Base-by-base conservation (phyloP, 2,888 invertebrate species). In the Leptinotarsa rubiginosa region DNA sequence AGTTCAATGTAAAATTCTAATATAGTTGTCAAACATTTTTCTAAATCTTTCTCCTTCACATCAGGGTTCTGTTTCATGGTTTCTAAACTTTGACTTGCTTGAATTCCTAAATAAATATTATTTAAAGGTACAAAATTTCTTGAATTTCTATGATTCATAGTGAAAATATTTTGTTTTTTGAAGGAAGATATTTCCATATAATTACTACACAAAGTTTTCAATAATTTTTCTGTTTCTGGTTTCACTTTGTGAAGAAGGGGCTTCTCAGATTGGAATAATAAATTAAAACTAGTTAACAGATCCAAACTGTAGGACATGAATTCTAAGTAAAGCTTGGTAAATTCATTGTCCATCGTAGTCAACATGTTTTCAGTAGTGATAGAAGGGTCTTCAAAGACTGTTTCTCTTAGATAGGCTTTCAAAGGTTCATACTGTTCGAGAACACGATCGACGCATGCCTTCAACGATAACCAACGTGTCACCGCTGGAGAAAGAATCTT, bases 271-370 rank as follows among this genome's bases (percentile, higher is more conserved):
- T 72, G 69, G 52, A 75, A 75, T 7, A 72, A 31, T 12, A 59
- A 10, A 47, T 75, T 69, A 20, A 75, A 75, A 22, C 52, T 50
- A 15, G 59, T 69, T 4, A 68, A 22, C 12, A 75, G 25, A n/a
- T 25, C 66, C 13, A 69, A 22, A 41, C n/a, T 15, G 52, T 72
- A 75, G 2, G 49, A 47, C 64, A 75, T 50, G 49, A 72, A 75
- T 18, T 72, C 69, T 41, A 72, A 50, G 50, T 75, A 72, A 1
- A 68, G n/a, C n/a, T 18, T 25, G 3, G 72, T 75, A 62, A 75
- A 72, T 15, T 3, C 10, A 52, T 72, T 69, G 1, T 56, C 16
- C 52, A 75, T 62, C 7, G 52, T 62, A 4, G 22, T 15, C 13
- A 72, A 18, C 31, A 72, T 69, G 1, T 65, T 13, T 13, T 72